Conservation (phyloP, 2,888 invertebrate genomes). For the Encarsia formosa region DNA sequence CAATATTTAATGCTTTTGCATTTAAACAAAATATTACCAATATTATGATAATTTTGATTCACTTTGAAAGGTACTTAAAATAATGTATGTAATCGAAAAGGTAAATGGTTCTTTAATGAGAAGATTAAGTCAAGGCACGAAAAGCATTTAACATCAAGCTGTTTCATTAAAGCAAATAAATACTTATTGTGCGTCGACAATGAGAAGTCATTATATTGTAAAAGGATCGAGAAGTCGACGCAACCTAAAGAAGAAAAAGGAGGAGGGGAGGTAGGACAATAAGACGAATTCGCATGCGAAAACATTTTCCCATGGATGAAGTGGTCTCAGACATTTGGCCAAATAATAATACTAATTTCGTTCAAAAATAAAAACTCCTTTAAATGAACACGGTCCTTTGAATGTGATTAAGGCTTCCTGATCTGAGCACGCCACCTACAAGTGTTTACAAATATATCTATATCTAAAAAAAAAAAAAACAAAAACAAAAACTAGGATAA, state of each 20-base stretch:
- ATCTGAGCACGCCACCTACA: too few species aligned
- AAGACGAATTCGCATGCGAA: too few species aligned
- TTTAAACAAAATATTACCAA: too few species aligned
- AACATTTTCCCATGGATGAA: constrained; percentile 41
- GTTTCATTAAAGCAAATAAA: constrained; percentile 22
- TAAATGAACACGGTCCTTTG: constrained; percentile 35
- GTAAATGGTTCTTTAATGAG: constrained; percentile 8
- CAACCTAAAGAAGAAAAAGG: too few species aligned
- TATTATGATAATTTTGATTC: constrained; percentile 8
- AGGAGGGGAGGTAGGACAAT: too few species aligned
- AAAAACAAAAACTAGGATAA: too few species aligned
- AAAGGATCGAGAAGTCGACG: constrained; percentile 8
- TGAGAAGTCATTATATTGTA: constrained; percentile 6
- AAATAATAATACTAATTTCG: constrained; percentile 51
- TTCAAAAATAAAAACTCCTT: constrained; percentile 47
- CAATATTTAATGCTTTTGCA: too few species aligned
- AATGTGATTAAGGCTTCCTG: too few species aligned
- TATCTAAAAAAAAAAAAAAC: too few species aligned
- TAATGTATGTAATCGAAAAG: constrained; percentile 6
- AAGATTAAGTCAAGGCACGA: constrained; percentile 1
- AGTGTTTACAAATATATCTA: too few species aligned
- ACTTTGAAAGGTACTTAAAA: constrained; percentile 4
- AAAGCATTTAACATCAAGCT: constrained; percentile 6
- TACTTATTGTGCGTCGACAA: constrained; percentile 13
- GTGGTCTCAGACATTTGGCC: constrained; percentile 48